phyloP scores from a whole-genome alignment of 2,113 vertebrate genomes.

The Oncorhynchus mykiss region DNA sequence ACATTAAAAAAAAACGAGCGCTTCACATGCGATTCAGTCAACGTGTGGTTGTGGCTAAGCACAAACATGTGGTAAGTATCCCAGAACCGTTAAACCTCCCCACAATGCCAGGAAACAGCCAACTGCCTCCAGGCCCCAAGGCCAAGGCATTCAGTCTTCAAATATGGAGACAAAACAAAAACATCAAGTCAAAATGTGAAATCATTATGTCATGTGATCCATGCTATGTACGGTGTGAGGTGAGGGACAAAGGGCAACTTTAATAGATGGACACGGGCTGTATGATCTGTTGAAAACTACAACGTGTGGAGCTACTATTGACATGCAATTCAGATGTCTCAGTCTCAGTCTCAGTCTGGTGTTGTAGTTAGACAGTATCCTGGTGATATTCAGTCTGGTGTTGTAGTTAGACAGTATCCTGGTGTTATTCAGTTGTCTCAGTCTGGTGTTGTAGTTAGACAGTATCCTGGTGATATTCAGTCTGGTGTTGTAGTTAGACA shows the following conservation, averaged over 20 bases:
- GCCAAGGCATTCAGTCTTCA: conserved; percentile 40
- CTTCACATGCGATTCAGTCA: conserved; percentile 53
- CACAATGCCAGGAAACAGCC: conserved; percentile 71
- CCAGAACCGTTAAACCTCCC: conserved; percentile 56
- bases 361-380: too few relatives aligned
- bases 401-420: too few relatives aligned
- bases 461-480: too few relatives aligned
- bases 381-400: too few relatives aligned
- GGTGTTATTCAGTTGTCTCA: too few relatives aligned
- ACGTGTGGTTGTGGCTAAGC: conserved; percentile 48
- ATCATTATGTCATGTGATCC: conserved; percentile 9
- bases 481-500: too few relatives aligned
- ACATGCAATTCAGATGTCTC: too few relatives aligned
- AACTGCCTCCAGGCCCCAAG: conserved; percentile 34
- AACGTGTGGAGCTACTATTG: too few relatives aligned
- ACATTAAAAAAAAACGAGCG: conserved; percentile 56
- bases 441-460: too few relatives aligned
- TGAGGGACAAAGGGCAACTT: background rate
- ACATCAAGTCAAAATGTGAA: conserved; percentile 21
- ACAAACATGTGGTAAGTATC: conserved; percentile 57
- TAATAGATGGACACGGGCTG: too few relatives aligned
- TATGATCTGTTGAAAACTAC: too few relatives aligned
- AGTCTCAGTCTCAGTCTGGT: too few relatives aligned
- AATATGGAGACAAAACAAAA: conserved; percentile 17
- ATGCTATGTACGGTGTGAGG: background rate